Evolutionary conservation across 2,797 vertebrate species (phyloP).

Genomic region (Pangasius krempfi): DNA sequence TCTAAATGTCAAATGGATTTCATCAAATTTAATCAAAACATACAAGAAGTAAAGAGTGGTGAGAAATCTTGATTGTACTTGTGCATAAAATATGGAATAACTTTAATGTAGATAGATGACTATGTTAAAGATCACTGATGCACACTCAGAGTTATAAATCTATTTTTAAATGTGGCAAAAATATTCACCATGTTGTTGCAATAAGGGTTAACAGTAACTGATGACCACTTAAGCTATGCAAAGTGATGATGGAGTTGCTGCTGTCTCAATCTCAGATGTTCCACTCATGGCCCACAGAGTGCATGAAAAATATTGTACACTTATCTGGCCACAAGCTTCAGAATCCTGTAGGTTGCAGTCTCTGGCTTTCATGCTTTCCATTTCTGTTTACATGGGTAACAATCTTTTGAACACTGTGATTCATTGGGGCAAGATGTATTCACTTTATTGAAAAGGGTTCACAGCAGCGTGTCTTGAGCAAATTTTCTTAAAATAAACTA

Average conservation of each 20-base stretch:
- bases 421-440: background rate
- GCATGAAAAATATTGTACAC: background rate
- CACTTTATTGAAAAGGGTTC: background rate
- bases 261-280: background rate
- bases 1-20: conserved; percentile 13
- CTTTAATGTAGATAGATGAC: background rate
- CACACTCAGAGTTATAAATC: background rate
- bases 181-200: background rate
- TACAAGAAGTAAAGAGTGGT: background rate
- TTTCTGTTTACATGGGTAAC: background rate
- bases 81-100: background rate
- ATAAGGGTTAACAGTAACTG: conserved; percentile 16
- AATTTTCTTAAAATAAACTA: background rate
- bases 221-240: conserved; percentile 7
- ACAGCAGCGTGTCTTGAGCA: background rate
- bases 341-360: background rate
- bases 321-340: background rate
- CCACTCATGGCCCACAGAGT: background rate
- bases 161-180: background rate
- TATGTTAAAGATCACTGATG: background rate
- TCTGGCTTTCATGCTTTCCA: background rate
- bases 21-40: background rate
- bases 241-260: background rate
- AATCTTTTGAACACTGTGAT: background rate
- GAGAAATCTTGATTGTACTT: background rate